These are phyloP conservation scores for Notothenia coriiceps DNA, from an alignment of 2,113 vertebrate genomes.

Conservation along the genomic window DNA sequence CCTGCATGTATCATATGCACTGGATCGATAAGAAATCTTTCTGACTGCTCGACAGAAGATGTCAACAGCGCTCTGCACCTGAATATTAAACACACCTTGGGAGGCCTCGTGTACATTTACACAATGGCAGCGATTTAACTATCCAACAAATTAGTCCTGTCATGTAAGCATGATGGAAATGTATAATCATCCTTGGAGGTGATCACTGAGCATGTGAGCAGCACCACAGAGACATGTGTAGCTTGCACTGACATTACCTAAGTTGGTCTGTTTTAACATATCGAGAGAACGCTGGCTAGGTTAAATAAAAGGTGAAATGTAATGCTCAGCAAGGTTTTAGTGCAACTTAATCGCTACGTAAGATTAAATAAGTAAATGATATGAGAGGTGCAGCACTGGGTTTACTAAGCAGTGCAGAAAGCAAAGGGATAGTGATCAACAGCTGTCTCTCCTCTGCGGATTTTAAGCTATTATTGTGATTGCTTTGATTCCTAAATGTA, in stretches of 20 bases:
- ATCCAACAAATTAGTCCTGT: slow-evolving; percentile 83
- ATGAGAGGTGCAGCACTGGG: no score
- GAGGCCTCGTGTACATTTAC: slow-evolving; percentile 27
- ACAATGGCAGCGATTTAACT: slow-evolving; percentile 63
- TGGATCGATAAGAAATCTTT: slow-evolving; percentile 67
- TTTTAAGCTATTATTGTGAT: no score
- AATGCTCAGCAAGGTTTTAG: no score
- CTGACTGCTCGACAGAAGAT: slow-evolving; percentile 53
- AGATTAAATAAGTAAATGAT: no score
- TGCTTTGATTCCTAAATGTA: no score
- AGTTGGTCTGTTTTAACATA: no score
- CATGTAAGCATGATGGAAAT: slow-evolving; percentile 83
- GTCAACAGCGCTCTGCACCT: slow-evolving; percentile 55
- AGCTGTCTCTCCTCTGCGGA: no score
- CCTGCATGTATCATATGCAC: slow-evolving; percentile 59
- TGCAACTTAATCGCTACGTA: no score
- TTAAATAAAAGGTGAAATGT: no score
- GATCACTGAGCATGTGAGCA: slow-evolving; percentile 62
- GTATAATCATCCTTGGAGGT: slow-evolving; percentile 77
- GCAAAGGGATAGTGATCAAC: no score
- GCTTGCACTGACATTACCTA: slow-evolving; percentile 29
- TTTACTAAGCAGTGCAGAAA: no score
- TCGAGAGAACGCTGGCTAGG: no score
- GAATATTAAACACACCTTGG: slow-evolving; percentile 63
- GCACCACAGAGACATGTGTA: slow-evolving; percentile 57